Base-by-base conservation (phyloP, 2,797 vertebrate genomes). In the Gouania willdenowi region DNA sequence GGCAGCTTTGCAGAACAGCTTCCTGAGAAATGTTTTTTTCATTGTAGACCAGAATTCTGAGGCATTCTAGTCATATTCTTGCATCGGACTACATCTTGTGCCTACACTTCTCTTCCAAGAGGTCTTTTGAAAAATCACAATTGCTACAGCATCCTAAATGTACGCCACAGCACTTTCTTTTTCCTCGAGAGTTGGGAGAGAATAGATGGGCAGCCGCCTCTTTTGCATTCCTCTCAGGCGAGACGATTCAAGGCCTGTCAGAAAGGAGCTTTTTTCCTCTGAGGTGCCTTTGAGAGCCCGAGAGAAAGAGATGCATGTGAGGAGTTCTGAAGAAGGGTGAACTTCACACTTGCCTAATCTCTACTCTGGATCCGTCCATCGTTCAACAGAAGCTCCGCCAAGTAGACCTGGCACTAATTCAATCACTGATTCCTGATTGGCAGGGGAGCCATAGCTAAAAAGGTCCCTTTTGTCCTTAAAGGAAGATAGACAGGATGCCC, bases 311-410 rank as follows among this genome's bases (percentile, higher is more conserved):
- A 67, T 35, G 57, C 71, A 79, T 77, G 67, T 53, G 60, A 69
- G 66, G 75, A 79, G 66, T 70, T 78, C 74, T 80, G 78, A 75
- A 66, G 65, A 35, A 75, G 72, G 70, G 75, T 77, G 77, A 81
- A 83, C 80, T 80, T 86, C 79, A 83, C 80, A 79, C 73, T 71
- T 44, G 24, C 52, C 70, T 82, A 79, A 82, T 87, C 82, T 81
- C 71, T 37, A 47, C 61, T 66, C 48, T 52, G 48, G 56, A 86
- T 87, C 77, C 55, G 65, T 73, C 71, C 63, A 69, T 66, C 44
- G 66, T 59, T 66, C 41, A 71, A 62, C 63, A 50, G 77, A 81
- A 81, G 74, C 49, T 33, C 23, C 41, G 41, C 66, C 68, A 14
- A 48, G 66, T 43, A 19, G 71, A 68, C 71, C 61, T 79, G 75